Evolutionary conservation across 1,140 invertebrate genomes (phyloP).

Genomic region (Harlomillsia oculata): DNA sequence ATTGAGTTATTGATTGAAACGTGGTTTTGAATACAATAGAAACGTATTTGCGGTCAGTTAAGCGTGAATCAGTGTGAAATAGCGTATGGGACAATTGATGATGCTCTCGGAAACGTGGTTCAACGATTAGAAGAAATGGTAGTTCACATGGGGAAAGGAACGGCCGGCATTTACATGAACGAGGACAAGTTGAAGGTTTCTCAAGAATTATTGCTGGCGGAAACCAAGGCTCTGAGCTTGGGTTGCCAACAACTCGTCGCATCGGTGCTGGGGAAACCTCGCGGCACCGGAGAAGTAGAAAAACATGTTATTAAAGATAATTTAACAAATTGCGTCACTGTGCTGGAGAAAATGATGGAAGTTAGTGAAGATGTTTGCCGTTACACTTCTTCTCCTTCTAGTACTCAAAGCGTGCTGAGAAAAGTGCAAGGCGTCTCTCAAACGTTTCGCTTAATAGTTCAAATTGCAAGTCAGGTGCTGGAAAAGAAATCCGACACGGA

Average conservation of each 20-base stretch:
- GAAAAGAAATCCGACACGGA: slow-evolving; percentile 37
- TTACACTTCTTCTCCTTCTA: slow-evolving; percentile 61
- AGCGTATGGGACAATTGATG: slow-evolving; percentile 54
- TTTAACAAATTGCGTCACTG: slow-evolving; percentile 57
- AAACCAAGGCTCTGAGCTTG: slow-evolving; percentile 65
- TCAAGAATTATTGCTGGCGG: slow-evolving; percentile 63
- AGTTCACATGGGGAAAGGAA: slow-evolving; percentile 54
- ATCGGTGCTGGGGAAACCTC: slow-evolving; percentile 32
- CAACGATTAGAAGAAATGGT: slow-evolving; percentile 56
- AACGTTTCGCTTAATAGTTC: slow-evolving; percentile 55
- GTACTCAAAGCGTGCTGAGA: slow-evolving; percentile 65
- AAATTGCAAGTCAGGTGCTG: slow-evolving; percentile 52
- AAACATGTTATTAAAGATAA: slow-evolving; percentile 52
- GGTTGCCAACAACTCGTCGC: background rate
- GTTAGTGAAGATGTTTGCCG: slow-evolving; percentile 59
- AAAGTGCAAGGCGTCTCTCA: slow-evolving; percentile 68
- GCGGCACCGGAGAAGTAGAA: slow-evolving; percentile 37
- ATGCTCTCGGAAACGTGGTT: slow-evolving; percentile 53
- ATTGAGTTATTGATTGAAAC: too few species aligned
- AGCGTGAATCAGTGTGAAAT: slow-evolving; percentile 36
- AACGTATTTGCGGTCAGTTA: too few species aligned
- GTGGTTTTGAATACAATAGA: too few species aligned
- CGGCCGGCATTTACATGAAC: slow-evolving; percentile 56
- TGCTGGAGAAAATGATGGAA: slow-evolving; percentile 54
- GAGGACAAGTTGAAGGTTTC: slow-evolving; percentile 64